A percentile compares a stretch with the other conserved stretches of the same genome.
phyloP scores from a whole-genome alignment of 2,113 vertebrate species.

The Nothoprocta perdicaria region DNA sequence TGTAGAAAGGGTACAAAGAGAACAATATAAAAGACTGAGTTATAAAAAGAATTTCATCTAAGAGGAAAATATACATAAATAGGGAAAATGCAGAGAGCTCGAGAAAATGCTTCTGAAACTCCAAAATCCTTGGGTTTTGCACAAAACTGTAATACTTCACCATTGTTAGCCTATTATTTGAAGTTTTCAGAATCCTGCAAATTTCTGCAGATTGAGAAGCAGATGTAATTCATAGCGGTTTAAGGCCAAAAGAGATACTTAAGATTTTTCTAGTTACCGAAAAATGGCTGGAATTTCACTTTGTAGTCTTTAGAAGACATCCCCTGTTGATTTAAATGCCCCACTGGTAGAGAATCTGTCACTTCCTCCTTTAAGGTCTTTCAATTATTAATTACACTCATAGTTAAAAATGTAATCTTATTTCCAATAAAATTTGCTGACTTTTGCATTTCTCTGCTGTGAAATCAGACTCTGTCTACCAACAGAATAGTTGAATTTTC shows the following conservation, averaged over 20 bases:
- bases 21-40: slow-evolving; percentile 41
- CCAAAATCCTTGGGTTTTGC: slow-evolving; percentile 7
- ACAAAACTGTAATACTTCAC: background rate
- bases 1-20: slow-evolving; percentile 43
- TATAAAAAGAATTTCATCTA: slow-evolving; percentile 53
- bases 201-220: background rate
- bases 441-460: background rate
- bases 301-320: background rate
- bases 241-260: background rate
- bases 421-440: background rate
- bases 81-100: slow-evolving; percentile 21
- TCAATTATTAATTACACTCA: background rate
- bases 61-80: slow-evolving; percentile 43
- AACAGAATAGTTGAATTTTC: background rate
- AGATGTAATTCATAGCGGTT: background rate
- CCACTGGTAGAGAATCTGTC: background rate
- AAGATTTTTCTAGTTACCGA: background rate
- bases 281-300: background rate
- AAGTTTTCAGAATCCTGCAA: slow-evolving; percentile 12
- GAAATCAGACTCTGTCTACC: background rate
- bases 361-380: background rate
- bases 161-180: background rate
- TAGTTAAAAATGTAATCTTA: background rate
- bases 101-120: slow-evolving; percentile 30
- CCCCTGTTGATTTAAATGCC: background rate